A percentile compares a stretch with the other conserved stretches of the same genome.
These are phyloP conservation scores for Tachysurus vachellii DNA, from an alignment of 2,113 vertebrate genomes.

Conservation along the genomic window DNA sequence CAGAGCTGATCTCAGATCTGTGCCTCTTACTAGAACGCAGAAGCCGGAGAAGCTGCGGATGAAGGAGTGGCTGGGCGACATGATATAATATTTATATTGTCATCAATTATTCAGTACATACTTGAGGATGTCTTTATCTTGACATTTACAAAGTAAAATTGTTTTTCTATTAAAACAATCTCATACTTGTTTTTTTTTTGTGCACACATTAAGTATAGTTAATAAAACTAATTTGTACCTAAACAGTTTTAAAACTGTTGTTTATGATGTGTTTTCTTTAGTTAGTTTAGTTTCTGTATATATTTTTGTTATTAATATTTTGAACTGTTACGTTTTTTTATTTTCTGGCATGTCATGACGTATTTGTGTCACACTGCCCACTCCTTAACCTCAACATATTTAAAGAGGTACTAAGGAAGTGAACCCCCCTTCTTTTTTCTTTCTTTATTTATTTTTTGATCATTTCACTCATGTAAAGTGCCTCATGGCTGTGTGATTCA, in stretches of 20 bases:
- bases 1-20: neutral
- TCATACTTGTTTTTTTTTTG: too few relatives aligned
- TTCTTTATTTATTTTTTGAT: neutral
- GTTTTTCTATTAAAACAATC: too few relatives aligned
- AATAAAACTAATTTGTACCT: neutral
- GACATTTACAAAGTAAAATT: too few relatives aligned
- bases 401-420: neutral
- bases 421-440: neutral
- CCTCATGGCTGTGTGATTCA: conserved; percentile 66
- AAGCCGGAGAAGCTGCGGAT: neutral
- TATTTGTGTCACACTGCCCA: neutral
- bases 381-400: neutral
- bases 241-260: neutral
- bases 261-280: neutral
- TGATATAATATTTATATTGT: neutral
- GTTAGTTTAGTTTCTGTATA: neutral
- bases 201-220: neutral
- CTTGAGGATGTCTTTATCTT: too few relatives aligned
- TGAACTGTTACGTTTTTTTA: neutral
- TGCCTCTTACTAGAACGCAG: neutral
- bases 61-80: neutral
- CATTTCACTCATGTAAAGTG: conserved; percentile 40
- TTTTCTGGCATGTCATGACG: neutral
- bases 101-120: neutral
- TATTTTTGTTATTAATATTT: neutral